Evolutionary conservation across 2,888 invertebrate genomes (phyloP), one percentile per base, ranked within the genome.

Genomic region (Drosophila diplacantha): DNA sequence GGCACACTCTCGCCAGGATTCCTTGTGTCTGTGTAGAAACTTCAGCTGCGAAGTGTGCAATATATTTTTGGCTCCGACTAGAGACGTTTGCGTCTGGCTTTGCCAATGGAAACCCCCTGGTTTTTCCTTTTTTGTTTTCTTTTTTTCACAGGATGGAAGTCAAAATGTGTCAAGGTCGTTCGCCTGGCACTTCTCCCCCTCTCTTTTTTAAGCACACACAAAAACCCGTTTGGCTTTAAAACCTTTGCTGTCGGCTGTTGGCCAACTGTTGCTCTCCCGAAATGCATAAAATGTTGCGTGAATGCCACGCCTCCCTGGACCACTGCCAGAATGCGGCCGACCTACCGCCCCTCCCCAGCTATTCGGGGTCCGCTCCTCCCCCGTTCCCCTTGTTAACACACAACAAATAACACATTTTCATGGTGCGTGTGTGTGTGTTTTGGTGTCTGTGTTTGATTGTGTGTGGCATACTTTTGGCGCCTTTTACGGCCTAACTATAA

Each of bases 31-130:
- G 55, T 62, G 62, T 57, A 68, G 56, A 61, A 78, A 78, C 78
- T 78, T 78, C 79, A 81, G 67, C 68, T 69, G 68, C 74, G 69
- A 77, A 77, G 79, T 74, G 72, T 80, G 80, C 75, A 77, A 80
- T 82, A 80, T 80, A 82, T 82, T 81, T 81, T 81, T 75, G 81
- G 81, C 71, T 75, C 75, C 75, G 71, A 75, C 70, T 69, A 41
- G 67, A 67, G 67, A 67, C 68, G 68, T 67, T 67, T 67, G 51
- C 67, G 69, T 49, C 43, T 47, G 51, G 61, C 66, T 55, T 60
- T 44, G 53, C 69, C 63, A 56, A 24, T 51, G 32, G 20, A 31
- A 46, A 20, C 52, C 32, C 24, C 22, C n/a, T n/a, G 8, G 14
- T 7, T 34, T 20, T 29, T 14, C 9, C 14, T n/a, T 26, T 11